Conservation (phyloP, 2,888 invertebrate species). For the Trichogramma evanescens region DNA sequence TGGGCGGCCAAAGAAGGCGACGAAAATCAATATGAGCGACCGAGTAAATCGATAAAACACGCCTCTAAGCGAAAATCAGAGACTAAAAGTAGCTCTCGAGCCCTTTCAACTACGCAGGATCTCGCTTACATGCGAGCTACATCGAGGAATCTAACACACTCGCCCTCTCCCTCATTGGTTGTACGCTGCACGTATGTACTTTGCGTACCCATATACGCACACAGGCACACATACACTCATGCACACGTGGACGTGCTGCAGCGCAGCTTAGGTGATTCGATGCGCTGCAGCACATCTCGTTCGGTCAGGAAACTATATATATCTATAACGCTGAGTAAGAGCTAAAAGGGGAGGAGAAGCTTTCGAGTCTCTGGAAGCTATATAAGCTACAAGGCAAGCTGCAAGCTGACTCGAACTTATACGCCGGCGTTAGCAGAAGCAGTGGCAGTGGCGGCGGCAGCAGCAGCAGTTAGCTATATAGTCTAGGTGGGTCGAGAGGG, state of each 20-base stretch:
- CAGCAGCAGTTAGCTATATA: too few relatives aligned
- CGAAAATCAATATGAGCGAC: slow-evolving; percentile 18
- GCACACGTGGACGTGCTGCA: slow-evolving; percentile 5
- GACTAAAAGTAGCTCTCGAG: too few relatives aligned
- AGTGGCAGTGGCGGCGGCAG: too few relatives aligned
- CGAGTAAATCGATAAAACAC: slow-evolving; percentile 18
- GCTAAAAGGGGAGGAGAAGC: neutral
- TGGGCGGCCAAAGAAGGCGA: slow-evolving; percentile 1
- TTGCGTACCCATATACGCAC: neutral
- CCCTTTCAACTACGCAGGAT: too few relatives aligned
- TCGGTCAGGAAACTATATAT: too few relatives aligned
- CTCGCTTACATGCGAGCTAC: too few relatives aligned
- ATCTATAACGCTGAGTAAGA: slow-evolving; percentile 6
- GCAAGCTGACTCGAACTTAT: slow-evolving; percentile 4
- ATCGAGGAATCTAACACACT: too few relatives aligned
- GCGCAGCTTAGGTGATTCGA: slow-evolving; percentile 19
- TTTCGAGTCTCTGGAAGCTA: neutral
- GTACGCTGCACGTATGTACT: too few relatives aligned
- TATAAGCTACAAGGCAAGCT: slow-evolving; percentile 3
- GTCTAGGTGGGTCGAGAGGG: slow-evolving; percentile 7
- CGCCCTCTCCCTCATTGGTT: too few relatives aligned
- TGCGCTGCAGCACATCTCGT: slow-evolving; percentile 1
- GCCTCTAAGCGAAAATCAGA: neutral
- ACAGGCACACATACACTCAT: neutral
- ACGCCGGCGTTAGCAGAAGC: too few relatives aligned